These are phyloP conservation scores for Apomyelois bistriatella DNA, from an alignment of 2,888 invertebrate genomes.

Conservation along the genomic window DNA sequence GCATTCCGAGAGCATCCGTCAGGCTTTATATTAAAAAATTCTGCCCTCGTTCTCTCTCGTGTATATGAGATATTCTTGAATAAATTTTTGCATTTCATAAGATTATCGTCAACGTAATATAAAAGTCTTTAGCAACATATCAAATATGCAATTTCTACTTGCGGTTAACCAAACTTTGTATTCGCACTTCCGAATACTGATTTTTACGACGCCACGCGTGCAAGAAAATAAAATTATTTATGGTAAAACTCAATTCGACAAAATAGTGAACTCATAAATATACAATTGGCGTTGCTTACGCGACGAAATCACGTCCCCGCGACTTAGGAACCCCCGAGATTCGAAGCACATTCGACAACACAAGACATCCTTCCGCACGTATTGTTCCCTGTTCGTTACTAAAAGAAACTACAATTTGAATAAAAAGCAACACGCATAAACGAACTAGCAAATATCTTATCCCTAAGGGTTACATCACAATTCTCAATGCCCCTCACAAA, in stretches of 20 bases:
- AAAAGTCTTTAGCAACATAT: conserved; percentile 1
- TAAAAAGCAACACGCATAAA: conserved; percentile 66
- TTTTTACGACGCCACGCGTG: background rate
- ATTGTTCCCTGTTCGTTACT: conserved; percentile 71
- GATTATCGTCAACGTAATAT: conserved; percentile 11
- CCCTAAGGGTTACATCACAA: conserved; percentile 49
- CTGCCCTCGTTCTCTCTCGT: conserved; percentile 19
- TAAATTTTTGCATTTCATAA: conserved; percentile 18
- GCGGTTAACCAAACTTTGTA: background rate
- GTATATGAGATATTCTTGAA: conserved; percentile 19
- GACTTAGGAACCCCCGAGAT: conserved; percentile 51
- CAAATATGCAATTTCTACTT: background rate
- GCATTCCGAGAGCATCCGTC: conserved; percentile 22
- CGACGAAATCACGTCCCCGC: conserved; percentile 64
- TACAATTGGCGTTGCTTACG: conserved; percentile 72
- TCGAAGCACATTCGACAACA: conserved; percentile 55
- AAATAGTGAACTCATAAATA: conserved; percentile 76
- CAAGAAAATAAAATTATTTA: conserved; percentile 34
- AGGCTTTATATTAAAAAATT: conserved; percentile 25
- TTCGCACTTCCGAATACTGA: background rate
- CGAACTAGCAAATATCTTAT: conserved; percentile 64
- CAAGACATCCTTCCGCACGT: conserved; percentile 68
- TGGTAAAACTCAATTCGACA: conserved; percentile 42
- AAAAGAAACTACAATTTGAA: conserved; percentile 71
- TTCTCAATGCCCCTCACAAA: conserved; percentile 38